Evolutionary conservation across 2,113 vertebrate species (phyloP), one percentile per base, ranked within the genome.

Genomic region (Saiga tatarica): DNA sequence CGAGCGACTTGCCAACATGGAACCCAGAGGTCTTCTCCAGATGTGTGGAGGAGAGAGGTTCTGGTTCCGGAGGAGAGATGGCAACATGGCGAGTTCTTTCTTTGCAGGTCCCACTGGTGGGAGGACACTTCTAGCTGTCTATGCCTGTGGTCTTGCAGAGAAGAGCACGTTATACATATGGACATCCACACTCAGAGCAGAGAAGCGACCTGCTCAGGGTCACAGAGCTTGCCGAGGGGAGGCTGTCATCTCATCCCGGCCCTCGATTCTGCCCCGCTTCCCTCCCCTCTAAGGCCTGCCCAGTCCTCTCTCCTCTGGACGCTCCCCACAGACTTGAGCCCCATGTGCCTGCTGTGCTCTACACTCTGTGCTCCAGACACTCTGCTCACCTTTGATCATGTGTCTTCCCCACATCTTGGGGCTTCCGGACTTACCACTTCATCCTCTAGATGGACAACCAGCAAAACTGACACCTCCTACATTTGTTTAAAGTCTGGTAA

Each of bases 251-350:
- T 25, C 76, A 60, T 4, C n/a, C 23, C 55, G 39, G 67, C n/a
- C n/a, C 19, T n/a, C 5, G 10, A 13, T 6, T 71, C 67, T 12
- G 67, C 17, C 33, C 15, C 10, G 7, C 33, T 1, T 45, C 3
- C 5, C 28, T 85, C 13, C 60, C 5, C 55, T n/a, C 11, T 3
- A 33, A 50, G 6, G 36, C 19, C 60, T 23, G 3, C 12, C 17
- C 5, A 88, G 42, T 42, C 6, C 21, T 52, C 36, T 87, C 39
- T 53, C 12, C 30, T 33, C 36, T 50, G n/a, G 47, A 47, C 0
- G 2, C 64, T 12, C n/a, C n/a, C n/a, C 2, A 1, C 50, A 5
- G 1, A 28, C 50, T 52, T 0, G 11, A 84, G 57, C 30, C 10
- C 16, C 6, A 1, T 15, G 7, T 13, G 7, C 9, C 11, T 2